Percentiles rank a stretch among this genome's conserved stretches.
phyloP scores from a whole-genome alignment of 1,140 invertebrate genomes.

The Drosophila equinoxialis region DNA sequence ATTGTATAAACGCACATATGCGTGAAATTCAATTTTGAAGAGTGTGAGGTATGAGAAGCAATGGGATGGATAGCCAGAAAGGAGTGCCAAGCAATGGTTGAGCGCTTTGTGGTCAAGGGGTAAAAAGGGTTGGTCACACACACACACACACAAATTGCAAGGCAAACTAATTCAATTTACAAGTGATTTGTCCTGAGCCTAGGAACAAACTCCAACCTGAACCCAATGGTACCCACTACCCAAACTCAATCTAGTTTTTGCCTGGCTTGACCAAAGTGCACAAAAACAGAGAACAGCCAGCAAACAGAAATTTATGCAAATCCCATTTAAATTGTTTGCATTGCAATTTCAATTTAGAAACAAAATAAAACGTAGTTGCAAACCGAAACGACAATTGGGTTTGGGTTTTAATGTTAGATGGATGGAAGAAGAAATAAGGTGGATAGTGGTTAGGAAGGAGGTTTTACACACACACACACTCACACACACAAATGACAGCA shows the following conservation, averaged over 20 bases:
- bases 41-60: conserved; percentile 31
- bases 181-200: conserved; percentile 71
- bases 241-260: conserved; percentile 10
- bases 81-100: conserved; percentile 7
- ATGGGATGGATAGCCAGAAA: neutral
- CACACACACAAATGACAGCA: conserved; percentile 64
- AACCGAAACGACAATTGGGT: conserved; percentile 12
- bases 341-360: conserved; percentile 82
- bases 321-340: conserved; percentile 82
- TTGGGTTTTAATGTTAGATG: neutral
- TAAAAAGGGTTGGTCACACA: no score
- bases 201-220: conserved; percentile 60
- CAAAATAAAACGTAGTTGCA: conserved; percentile 67
- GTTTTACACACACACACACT: neutral
- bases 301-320: conserved; percentile 72
- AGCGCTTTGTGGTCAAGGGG: conserved; percentile 15
- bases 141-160: conserved; percentile 23
- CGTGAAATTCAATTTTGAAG: conserved; percentile 77
- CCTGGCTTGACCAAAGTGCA: conserved; percentile 59
- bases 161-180: conserved; percentile 79
- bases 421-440: neutral
- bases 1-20: conserved; percentile 82
- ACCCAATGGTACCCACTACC: neutral
- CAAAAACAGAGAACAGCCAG: conserved; percentile 20
- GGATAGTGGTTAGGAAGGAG: neutral